Conservation (phyloP, 2,113 vertebrate species). For the Silurus asotus region DNA sequence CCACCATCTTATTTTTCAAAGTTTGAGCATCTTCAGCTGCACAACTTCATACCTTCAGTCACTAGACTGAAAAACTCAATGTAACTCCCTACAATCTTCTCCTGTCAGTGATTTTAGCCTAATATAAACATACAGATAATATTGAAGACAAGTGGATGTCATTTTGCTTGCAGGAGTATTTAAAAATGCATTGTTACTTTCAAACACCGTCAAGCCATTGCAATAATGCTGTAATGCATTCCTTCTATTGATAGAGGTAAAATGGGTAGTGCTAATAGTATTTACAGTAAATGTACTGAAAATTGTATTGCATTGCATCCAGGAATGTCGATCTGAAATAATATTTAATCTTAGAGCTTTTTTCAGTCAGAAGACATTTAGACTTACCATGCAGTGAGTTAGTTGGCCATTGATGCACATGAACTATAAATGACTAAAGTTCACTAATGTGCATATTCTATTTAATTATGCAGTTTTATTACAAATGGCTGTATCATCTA, state of each 20-base stretch:
- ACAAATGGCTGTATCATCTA: neutral
- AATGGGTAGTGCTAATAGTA: neutral
- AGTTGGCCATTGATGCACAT: neutral
- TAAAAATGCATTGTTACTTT: neutral
- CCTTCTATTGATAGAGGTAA: neutral
- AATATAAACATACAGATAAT: neutral
- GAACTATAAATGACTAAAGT: neutral
- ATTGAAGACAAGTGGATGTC: neutral
- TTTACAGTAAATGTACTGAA: neutral
- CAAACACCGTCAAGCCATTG: neutral
- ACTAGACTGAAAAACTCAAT: neutral
- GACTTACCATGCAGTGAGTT: neutral
- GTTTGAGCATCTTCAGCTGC: neutral
- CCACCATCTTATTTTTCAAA: slow-evolving; percentile 12
- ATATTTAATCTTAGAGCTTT: neutral
- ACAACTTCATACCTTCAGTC: neutral
- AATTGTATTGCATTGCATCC: neutral
- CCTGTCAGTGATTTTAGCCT: neutral
- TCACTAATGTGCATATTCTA: neutral
- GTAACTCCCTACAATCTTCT: neutral
- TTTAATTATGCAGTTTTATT: neutral
- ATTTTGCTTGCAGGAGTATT: neutral
- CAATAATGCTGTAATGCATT: neutral
- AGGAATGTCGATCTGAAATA: neutral
- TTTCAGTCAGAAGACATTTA: neutral